Conservation (phyloP, 2,113 vertebrate genomes). For the Grammomys surdaster region DNA sequence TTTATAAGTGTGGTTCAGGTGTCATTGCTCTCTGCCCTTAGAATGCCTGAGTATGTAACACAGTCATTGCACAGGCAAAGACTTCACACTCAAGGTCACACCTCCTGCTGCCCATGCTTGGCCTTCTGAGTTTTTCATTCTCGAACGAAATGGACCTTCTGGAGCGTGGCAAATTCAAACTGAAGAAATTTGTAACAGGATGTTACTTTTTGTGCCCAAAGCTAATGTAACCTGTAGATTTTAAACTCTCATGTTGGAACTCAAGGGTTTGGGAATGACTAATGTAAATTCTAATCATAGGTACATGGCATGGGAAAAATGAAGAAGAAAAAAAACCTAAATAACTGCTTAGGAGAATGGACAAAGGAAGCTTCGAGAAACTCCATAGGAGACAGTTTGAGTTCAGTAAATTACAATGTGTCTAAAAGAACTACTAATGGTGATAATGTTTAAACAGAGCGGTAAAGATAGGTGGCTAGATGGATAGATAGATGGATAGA, state of each 20-base stretch:
- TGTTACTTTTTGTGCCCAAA: conserved; percentile 52
- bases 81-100: conserved; percentile 48
- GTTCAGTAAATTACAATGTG: conserved; percentile 39
- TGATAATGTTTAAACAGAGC: background rate
- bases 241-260: conserved; percentile 23
- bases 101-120: conserved; percentile 2
- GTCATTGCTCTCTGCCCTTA: conserved; percentile 31
- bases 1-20: background rate
- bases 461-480: background rate
- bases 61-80: background rate
- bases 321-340: background rate
- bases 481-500: background rate
- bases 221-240: background rate
- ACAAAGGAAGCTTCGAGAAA: background rate
- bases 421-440: conserved; percentile 24
- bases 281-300: conserved; percentile 45
- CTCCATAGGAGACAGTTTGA: background rate
- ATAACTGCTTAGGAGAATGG: background rate
- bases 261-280: background rate
- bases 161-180: conserved; percentile 56
- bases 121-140: conserved; percentile 46
- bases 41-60: conserved; percentile 16
- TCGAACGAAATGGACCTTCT: conserved; percentile 39
- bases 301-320: background rate
- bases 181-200: background rate